Evolutionary conservation across 2,113 vertebrate species (phyloP).

Genomic region (Thymallus thymallus): DNA sequence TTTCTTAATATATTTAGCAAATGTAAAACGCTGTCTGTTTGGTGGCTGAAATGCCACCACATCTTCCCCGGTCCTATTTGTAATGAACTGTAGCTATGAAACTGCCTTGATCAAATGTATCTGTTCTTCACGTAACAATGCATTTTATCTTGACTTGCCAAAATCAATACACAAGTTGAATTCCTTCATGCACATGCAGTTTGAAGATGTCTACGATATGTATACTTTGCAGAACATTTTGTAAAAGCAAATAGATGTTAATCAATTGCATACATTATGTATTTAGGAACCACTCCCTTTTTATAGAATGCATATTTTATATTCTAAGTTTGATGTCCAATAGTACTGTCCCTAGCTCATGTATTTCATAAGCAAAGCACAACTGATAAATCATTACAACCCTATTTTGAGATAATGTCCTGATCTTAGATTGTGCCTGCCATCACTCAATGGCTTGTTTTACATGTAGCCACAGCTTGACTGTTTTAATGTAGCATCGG

Average conservation of each 20-base stretch:
- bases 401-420: not conserved
- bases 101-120: constrained; percentile 30
- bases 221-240: not conserved
- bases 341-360: not conserved
- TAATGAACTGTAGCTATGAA: constrained; percentile 42
- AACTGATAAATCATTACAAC: not conserved
- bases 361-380: not conserved
- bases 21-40: constrained; percentile 50
- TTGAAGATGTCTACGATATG: not conserved
- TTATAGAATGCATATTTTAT: no score
- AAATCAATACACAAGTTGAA: not conserved
- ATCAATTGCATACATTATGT: not conserved
- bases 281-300: not conserved
- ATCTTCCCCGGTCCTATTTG: constrained; percentile 32
- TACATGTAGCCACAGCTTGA: no score
- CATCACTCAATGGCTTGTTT: no score
- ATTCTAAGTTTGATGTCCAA: not conserved
- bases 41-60: constrained; percentile 34
- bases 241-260: not conserved
- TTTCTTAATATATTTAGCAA: constrained; percentile 75
- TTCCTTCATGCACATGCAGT: not conserved
- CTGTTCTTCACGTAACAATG: constrained; percentile 36
- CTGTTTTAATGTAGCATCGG: no score
- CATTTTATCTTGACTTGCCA: constrained; percentile 14
- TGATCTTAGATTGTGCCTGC: no score